Evolutionary conservation across 2,113 vertebrate genomes (phyloP).

Genomic region (Noturus placidus): DNA sequence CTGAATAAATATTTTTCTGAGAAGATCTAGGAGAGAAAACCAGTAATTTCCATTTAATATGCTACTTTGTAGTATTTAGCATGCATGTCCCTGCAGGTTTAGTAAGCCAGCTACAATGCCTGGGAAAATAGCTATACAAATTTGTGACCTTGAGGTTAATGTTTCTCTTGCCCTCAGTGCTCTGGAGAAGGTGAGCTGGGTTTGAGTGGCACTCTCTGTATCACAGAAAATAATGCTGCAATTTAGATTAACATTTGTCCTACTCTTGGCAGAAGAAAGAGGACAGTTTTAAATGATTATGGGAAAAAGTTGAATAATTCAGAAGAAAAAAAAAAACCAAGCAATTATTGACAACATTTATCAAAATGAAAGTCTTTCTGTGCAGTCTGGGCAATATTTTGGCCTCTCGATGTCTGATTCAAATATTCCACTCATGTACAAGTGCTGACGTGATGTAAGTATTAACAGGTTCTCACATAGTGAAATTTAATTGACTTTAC

Average conservation of each 20-base stretch:
- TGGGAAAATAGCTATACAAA: conserved; percentile 40
- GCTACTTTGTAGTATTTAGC: conserved; percentile 35
- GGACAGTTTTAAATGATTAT: background rate
- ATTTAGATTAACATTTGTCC: conserved; percentile 39
- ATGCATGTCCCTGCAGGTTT: background rate
- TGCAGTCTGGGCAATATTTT: background rate
- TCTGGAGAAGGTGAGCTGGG: background rate
- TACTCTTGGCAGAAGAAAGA: conserved; percentile 22
- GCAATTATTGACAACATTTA: background rate
- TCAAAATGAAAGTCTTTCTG: background rate
- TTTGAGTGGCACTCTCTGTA: conserved; percentile 21
- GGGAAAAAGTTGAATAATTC: background rate
- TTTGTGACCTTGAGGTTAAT: conserved; percentile 31
- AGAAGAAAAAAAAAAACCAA: background rate
- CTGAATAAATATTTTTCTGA: background rate
- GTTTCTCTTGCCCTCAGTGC: conserved; percentile 6
- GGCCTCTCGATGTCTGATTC: background rate
- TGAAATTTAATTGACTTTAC: background rate
- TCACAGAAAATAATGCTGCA: conserved; percentile 5
- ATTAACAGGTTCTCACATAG: background rate
- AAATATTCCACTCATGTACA: background rate
- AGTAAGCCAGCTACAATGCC: conserved; percentile 47
- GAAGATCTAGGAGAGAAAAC: background rate
- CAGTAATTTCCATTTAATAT: conserved; percentile 6
- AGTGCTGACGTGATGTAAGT: conserved; percentile 16